phyloP scores from a whole-genome alignment of 2,113 vertebrate genomes.

The Poeciliopsis turrubarensis region DNA sequence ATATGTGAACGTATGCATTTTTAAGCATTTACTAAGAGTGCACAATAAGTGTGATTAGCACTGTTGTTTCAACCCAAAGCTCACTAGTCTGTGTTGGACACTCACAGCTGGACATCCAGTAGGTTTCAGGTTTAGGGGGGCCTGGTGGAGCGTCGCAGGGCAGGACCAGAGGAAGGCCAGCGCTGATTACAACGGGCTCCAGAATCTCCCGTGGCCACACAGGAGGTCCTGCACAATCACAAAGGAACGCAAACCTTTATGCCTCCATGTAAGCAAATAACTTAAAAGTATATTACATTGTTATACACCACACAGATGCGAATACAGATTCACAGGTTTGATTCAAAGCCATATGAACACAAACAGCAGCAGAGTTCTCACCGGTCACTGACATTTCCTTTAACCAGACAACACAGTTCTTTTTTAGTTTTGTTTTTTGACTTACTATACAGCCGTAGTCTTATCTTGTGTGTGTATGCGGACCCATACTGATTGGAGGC shows the following conservation, averaged over 20 bases:
- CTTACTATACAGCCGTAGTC: conserved; percentile 94
- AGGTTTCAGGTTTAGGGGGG: conserved; percentile 91
- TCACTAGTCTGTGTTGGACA: background rate
- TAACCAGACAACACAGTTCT: background rate
- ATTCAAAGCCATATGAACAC: background rate
- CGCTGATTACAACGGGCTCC: conserved; percentile 92
- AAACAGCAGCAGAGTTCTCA: background rate
- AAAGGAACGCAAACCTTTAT: conserved; percentile 4
- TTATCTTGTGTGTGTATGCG: conserved; percentile 91
- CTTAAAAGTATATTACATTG: too few species aligned
- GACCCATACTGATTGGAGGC: conserved; percentile 92
- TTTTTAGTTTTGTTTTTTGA: conserved; percentile 19
- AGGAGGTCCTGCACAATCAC: conserved; percentile 84
- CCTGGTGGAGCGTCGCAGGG: conserved; percentile 92
- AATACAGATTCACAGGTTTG: background rate
- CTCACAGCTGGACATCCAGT: conserved; percentile 98
- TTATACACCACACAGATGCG: too few species aligned
- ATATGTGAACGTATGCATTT: background rate
- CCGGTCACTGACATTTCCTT: background rate
- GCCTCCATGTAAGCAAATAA: background rate
- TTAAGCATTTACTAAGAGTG: background rate
- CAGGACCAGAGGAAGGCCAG: conserved; percentile 88
- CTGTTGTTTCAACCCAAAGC: background rate
- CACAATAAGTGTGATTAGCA: background rate
- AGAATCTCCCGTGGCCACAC: conserved; percentile 95